Percentiles rank a stretch among this genome's conserved stretches.
Conservation (phyloP, 2,888 invertebrate species). For the Zaprionus bogoriensis region DNA sequence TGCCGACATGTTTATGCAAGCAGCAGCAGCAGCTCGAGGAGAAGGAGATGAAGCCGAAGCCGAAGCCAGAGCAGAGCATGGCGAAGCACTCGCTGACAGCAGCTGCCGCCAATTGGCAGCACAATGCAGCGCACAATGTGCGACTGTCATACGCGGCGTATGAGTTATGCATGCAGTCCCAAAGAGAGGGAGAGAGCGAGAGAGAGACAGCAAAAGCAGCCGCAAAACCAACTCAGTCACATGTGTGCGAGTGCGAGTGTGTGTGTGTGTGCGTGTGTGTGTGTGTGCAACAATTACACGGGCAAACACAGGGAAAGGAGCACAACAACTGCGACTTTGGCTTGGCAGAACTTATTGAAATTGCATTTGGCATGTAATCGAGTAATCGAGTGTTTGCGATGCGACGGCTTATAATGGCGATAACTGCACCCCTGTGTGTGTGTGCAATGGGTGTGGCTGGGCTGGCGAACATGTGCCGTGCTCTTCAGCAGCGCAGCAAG, state of each 20-base stretch:
- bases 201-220: too few relatives aligned
- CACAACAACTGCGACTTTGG: constrained; percentile 13
- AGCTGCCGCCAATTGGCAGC: constrained; percentile 39
- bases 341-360: constrained; percentile 43
- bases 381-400: constrained; percentile 30
- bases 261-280: constrained; percentile 2
- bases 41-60: not conserved
- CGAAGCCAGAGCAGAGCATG: not conserved
- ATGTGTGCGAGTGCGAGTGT: not conserved
- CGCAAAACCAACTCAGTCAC: constrained; percentile 26
- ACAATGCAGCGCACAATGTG: constrained; percentile 47
- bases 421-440: not conserved
- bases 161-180: constrained; percentile 45
- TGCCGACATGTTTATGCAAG: constrained; percentile 25
- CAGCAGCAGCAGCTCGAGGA: not conserved
- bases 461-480: not conserved
- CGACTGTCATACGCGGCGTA: constrained; percentile 52
- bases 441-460: not conserved
- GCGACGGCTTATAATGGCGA: constrained; percentile 26
- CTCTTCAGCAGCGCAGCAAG: not conserved
- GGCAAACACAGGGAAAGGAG: not conserved
- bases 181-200: too few relatives aligned
- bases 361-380: constrained; percentile 51
- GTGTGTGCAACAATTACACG: constrained; percentile 25
- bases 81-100: constrained; percentile 26